These are phyloP conservation scores for Sipha flava DNA, from an alignment of 1,140 invertebrate genomes.

Conservation along the genomic window DNA sequence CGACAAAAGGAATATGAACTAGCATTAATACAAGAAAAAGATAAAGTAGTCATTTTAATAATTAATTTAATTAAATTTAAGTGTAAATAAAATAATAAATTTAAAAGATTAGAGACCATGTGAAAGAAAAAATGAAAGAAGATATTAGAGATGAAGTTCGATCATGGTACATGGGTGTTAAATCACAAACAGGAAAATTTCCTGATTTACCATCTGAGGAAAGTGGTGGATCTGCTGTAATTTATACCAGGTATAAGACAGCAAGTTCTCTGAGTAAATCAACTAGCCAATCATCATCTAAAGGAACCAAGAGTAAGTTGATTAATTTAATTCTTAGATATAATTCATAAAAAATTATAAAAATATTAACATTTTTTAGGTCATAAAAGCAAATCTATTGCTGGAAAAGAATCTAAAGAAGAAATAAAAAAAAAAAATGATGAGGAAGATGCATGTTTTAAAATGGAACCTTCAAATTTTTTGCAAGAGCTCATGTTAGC, in stretches of 20 bases:
- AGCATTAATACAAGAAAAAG: slow-evolving; percentile 50
- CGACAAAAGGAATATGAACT: slow-evolving; percentile 54
- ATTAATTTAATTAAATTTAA: background rate
- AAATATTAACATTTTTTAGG: background rate
- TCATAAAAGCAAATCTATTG: slow-evolving; percentile 25
- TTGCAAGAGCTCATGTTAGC: slow-evolving; percentile 46
- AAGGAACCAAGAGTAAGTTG: slow-evolving; percentile 57
- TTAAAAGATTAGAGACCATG: slow-evolving; percentile 50
- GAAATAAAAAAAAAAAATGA: slow-evolving; percentile 52
- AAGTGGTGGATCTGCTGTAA: slow-evolving; percentile 71
- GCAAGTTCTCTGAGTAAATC: slow-evolving; percentile 60
- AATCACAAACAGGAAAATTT: slow-evolving; percentile 73
- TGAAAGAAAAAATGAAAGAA: slow-evolving; percentile 61
- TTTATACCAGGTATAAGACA: slow-evolving; percentile 60
- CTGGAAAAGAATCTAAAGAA: slow-evolving; percentile 45
- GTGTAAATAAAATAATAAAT: background rate
- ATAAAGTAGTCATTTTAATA: slow-evolving; percentile 39
- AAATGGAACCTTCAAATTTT: slow-evolving; percentile 48
- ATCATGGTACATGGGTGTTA: slow-evolving; percentile 72
- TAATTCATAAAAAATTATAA: background rate
- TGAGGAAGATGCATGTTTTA: slow-evolving; percentile 51
- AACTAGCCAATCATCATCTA: slow-evolving; percentile 59
- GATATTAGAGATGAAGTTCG: slow-evolving; percentile 77
- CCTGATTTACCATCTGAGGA: slow-evolving; percentile 85
- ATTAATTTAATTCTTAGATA: background rate